These are phyloP conservation scores for Helicoverpa armigera DNA, from an alignment of 1,140 invertebrate genomes.

Conservation along the genomic window DNA sequence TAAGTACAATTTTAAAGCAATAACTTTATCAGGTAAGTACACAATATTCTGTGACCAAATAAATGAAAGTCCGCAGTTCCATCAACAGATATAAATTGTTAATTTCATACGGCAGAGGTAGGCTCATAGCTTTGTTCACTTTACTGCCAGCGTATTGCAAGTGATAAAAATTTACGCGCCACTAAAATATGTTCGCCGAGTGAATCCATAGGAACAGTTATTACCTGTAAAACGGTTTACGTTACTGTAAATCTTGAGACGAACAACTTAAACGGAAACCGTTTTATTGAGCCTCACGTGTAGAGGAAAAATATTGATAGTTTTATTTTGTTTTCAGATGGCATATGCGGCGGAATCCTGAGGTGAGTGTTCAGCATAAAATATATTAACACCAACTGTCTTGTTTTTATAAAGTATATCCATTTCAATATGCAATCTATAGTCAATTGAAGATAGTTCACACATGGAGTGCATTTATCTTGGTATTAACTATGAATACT, in stretches of 20 bases:
- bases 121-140: slow-evolving; percentile 18
- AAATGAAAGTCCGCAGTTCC: not conserved
- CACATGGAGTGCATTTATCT: too few relatives aligned
- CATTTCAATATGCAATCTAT: too few relatives aligned
- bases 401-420: too few relatives aligned
- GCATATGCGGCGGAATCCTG: too few relatives aligned
- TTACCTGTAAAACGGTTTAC: slow-evolving; percentile 44
- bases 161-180: slow-evolving; percentile 41
- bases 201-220: slow-evolving; percentile 36
- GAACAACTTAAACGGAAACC: slow-evolving; percentile 4
- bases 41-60: too few relatives aligned
- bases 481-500: too few relatives aligned
- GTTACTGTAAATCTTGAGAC: slow-evolving; percentile 25
- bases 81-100: slow-evolving; percentile 1
- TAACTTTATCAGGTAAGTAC: too few relatives aligned
- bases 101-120: slow-evolving; percentile 5
- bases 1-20: too few relatives aligned
- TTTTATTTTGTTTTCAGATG: not conserved
- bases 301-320: slow-evolving; percentile 3
- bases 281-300: slow-evolving; percentile 19
- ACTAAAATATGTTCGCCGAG: slow-evolving; percentile 37
- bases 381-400: too few relatives aligned
- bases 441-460: too few relatives aligned
- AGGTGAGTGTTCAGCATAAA: too few relatives aligned
- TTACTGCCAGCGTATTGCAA: slow-evolving; percentile 21